Evolutionary conservation across 2,113 vertebrate genomes (phyloP), one percentile per base, ranked within the genome.

Genomic region (Paramormyrops kingsleyae): DNA sequence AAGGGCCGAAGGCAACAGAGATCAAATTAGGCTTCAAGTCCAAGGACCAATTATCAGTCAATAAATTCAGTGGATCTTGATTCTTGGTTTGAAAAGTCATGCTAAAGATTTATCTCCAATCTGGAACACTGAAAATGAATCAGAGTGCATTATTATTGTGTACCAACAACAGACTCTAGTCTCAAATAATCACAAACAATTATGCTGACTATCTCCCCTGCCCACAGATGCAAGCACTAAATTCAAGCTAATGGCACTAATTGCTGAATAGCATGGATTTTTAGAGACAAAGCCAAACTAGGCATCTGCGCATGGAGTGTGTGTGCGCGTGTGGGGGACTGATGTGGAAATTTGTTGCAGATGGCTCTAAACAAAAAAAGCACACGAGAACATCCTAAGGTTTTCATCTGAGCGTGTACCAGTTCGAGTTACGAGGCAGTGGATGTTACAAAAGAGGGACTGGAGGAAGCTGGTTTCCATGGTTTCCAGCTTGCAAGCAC

Each of bases 391-490:
- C 50, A 89, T 66, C 46, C 46, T 44, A 27, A n/a, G 49, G 46
- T 27, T 47, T 90, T 87, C 27, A 17, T 46, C 70, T 12, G 50
- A 44, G 88, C 13, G 44, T 10, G 24, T 44, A 83, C 70, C 74
- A 52, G 31, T 39, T 83, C 35, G 4, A 50, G 86, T 86, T 86
- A 50, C 62, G 39, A 89, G 50, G 47, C 1, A 59, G 24, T 56
- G 19, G 47, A 39, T 9, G 4, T 50, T 35, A 35, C 27, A 80
- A 80, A 74, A 89, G 3, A 35, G 49, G 27, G 12, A 47, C 70
- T 49, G n/a, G 9, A 80, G 70, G 88, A 89, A 89, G 47, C 27
- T n/a, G 31, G 59, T 87, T 90, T 47, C 59, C 85, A 87, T 89
- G 89, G 89, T 90, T 62, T 86, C 52, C 35, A 49, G 21, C 35